These are phyloP conservation scores for Cryptotermes secundus DNA, from an alignment of 1,140 invertebrate genomes.

Conservation along the genomic window DNA sequence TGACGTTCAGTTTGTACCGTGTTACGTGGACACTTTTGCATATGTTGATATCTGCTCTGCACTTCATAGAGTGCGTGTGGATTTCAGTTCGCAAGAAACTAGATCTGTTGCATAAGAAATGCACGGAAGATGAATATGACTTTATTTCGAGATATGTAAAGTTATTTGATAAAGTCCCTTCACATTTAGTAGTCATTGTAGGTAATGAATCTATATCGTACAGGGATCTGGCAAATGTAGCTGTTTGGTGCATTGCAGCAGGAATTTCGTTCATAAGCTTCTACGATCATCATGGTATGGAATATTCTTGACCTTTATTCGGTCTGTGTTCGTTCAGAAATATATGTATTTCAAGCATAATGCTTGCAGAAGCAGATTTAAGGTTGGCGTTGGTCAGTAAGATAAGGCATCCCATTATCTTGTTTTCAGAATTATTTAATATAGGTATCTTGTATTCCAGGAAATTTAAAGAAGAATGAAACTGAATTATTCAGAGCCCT, in stretches of 20 bases:
- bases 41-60: constrained; percentile 24
- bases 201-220: constrained; percentile 51
- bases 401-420: too few relatives aligned
- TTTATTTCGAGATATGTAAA: constrained; percentile 28
- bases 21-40: constrained; percentile 27
- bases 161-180: constrained; percentile 33
- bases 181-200: constrained; percentile 55
- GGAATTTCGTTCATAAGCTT: constrained; percentile 67
- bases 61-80: constrained; percentile 28
- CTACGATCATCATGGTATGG: constrained; percentile 66
- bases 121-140: constrained; percentile 32
- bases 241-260: constrained; percentile 63
- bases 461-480: constrained; percentile 57
- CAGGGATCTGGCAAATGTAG: constrained; percentile 56
- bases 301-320: constrained; percentile 25
- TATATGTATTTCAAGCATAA: background rate
- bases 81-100: constrained; percentile 18
- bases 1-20: constrained; percentile 31
- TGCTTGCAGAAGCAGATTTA: too few relatives aligned
- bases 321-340: background rate
- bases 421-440: too few relatives aligned
- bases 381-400: too few relatives aligned
- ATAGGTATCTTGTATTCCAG: constrained; percentile 47
- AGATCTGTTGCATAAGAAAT: background rate
- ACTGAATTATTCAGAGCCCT: constrained; percentile 55